A percentile compares a stretch with the other conserved stretches of the same genome.
These are phyloP conservation scores for Axea sp. DNA, from an alignment of 2,888 invertebrate genomes.

Conservation along the genomic window DNA sequence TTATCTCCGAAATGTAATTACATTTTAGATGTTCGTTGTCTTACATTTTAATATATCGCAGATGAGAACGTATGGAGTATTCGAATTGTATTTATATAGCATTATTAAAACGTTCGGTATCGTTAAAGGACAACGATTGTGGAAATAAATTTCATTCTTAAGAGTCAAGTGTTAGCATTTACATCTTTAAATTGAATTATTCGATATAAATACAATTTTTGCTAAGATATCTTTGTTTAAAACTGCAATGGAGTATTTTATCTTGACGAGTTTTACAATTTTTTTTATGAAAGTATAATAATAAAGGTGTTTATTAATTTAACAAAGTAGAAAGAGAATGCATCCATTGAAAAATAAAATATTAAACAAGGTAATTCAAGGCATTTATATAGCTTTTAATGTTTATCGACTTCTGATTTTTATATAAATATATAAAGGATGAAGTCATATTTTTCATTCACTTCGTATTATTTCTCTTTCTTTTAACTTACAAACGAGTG, in stretches of 20 bases:
- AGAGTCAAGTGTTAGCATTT: slow-evolving; percentile 27
- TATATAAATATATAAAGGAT: slow-evolving; percentile 19
- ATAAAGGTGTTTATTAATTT: too few relatives aligned
- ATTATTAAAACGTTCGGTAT: slow-evolving; percentile 24
- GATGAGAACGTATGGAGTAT: slow-evolving; percentile 2
- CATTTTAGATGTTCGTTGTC: slow-evolving; percentile 13
- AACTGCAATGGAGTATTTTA: too few relatives aligned
- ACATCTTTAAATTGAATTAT: slow-evolving; percentile 35
- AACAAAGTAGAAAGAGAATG: too few relatives aligned
- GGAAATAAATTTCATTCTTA: background rate
- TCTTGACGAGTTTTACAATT: too few relatives aligned
- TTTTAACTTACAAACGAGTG: slow-evolving; percentile 19
- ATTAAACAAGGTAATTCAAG: too few relatives aligned
- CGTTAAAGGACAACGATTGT: slow-evolving; percentile 17
- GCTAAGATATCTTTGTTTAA: too few relatives aligned
- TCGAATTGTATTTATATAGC: slow-evolving; percentile 28
- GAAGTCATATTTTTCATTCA: slow-evolving; percentile 12
- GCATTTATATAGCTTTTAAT: slow-evolving; percentile 11
- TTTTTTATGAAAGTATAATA: too few relatives aligned
- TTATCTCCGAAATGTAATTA: slow-evolving; percentile 53
- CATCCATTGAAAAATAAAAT: too few relatives aligned
- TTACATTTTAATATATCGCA: slow-evolving; percentile 41
- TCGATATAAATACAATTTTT: too few relatives aligned
- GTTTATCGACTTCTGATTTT: slow-evolving; percentile 26
- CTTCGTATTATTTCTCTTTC: background rate